Evolutionary conservation across 2,113 vertebrate species (phyloP).

Genomic region (Ictalurus punctatus): DNA sequence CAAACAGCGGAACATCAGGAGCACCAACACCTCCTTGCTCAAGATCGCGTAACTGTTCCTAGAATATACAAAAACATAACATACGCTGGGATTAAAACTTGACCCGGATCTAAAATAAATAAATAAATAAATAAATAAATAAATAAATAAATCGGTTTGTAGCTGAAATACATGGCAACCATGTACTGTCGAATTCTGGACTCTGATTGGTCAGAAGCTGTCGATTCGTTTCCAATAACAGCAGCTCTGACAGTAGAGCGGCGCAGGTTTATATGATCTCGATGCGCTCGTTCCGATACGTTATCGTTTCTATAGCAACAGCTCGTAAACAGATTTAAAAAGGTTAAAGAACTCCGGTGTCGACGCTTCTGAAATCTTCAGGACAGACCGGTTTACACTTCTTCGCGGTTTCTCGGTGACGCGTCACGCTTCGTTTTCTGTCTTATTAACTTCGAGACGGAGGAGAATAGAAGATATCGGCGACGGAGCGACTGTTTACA

Average conservation of each 20-base stretch:
- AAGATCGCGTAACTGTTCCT: conserved; percentile 11
- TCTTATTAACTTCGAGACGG: too few relatives aligned
- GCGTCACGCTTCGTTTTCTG: too few relatives aligned
- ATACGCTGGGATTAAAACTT: background rate
- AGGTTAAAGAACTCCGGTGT: too few relatives aligned
- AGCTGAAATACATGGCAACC: background rate
- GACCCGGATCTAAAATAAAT: too few relatives aligned
- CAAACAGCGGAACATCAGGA: conserved; percentile 35
- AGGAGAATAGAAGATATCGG: too few relatives aligned
- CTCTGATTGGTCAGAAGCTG: background rate
- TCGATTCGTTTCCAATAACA: background rate
- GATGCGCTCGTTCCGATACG: background rate
- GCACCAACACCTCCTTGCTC: conserved; percentile 25
- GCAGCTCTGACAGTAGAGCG: background rate
- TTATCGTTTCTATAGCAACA: background rate
- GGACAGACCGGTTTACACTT: too few relatives aligned
- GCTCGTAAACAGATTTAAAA: background rate
- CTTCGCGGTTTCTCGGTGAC: too few relatives aligned
- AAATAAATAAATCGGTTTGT: background rate
- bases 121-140: too few relatives aligned
- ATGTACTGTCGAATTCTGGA: background rate
- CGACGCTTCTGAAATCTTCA: too few relatives aligned
- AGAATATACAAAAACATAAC: background rate
- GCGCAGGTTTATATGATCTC: background rate
- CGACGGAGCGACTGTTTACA: background rate